phyloP scores from a whole-genome alignment of 2,888 invertebrate species.

The Unio pictorum region DNA sequence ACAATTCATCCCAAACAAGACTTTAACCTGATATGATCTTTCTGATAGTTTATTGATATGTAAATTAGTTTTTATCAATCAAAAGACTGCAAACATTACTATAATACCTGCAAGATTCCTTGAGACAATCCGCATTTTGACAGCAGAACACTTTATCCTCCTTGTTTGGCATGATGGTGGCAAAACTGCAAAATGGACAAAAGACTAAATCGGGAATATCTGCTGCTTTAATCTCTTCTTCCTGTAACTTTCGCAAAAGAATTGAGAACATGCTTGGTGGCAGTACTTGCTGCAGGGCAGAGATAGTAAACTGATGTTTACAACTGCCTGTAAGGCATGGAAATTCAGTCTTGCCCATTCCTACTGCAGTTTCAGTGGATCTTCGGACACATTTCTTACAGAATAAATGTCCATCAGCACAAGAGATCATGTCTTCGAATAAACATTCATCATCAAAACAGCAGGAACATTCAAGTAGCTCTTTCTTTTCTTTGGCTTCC shows the following conservation, averaged over 20 bases:
- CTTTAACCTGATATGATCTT: no score
- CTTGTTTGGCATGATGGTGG: slow-evolving; percentile 73
- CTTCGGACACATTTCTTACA: slow-evolving; percentile 63
- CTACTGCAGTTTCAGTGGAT: slow-evolving; percentile 58
- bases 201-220: slow-evolving; percentile 75
- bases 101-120: slow-evolving; percentile 74
- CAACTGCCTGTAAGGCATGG: slow-evolving; percentile 72
- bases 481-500: slow-evolving; percentile 67
- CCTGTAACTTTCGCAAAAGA: slow-evolving; percentile 73
- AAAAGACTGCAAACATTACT: neutral
- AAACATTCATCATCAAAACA: slow-evolving; percentile 76
- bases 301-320: slow-evolving; percentile 59
- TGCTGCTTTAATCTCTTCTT: slow-evolving; percentile 74
- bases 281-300: slow-evolving; percentile 70
- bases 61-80: no score
- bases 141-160: slow-evolving; percentile 74
- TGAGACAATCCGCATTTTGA: slow-evolving; percentile 76
- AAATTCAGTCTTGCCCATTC: slow-evolving; percentile 64
- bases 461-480: slow-evolving; percentile 74
- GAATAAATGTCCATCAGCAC: slow-evolving; percentile 66
- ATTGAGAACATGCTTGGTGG: slow-evolving; percentile 73
- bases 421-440: slow-evolving; percentile 65
- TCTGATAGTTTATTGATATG: no score
- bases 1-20: no score
- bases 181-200: slow-evolving; percentile 78